Conservation (phyloP, 1,140 invertebrate species). For the Drosophila parabipectinata region DNA sequence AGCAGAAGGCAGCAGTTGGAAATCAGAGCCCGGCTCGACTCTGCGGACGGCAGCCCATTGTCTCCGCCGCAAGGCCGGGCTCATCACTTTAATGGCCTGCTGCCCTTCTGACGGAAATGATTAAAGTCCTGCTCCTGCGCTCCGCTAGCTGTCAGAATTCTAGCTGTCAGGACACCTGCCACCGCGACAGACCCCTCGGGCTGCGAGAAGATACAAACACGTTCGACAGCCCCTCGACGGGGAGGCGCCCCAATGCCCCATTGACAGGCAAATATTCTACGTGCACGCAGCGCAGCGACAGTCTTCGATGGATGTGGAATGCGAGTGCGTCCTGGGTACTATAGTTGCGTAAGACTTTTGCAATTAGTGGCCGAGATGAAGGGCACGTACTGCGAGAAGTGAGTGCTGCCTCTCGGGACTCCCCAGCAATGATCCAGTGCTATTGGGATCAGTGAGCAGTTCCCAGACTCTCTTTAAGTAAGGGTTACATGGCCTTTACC, state of each 20-base stretch:
- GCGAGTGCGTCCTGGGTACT: constrained; percentile 9
- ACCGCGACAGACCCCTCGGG: not conserved
- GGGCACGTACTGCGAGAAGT: constrained; percentile 37
- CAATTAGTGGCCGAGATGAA: constrained; percentile 55
- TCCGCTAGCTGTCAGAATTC: constrained; percentile 9
- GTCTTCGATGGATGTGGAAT: constrained; percentile 35
- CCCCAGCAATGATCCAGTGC: constrained; percentile 19
- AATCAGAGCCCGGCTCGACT: constrained; percentile 20
- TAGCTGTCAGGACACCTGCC: constrained; percentile 14
- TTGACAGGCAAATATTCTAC: constrained; percentile 80
- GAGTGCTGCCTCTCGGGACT: constrained; percentile 1
- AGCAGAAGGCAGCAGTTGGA: not conserved
- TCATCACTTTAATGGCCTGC: constrained; percentile 52
- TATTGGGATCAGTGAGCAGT: not conserved
- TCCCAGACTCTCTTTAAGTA: too few species aligned
- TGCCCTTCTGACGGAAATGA: constrained; percentile 45
- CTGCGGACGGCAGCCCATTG: constrained; percentile 31
- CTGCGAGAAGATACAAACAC: constrained; percentile 64
- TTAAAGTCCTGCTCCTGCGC: constrained; percentile 23
- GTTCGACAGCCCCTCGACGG: constrained; percentile 28
- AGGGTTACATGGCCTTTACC: too few species aligned
- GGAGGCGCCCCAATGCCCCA: constrained; percentile 37
- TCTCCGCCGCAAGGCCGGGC: constrained; percentile 29
- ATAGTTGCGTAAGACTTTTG: constrained; percentile 45
- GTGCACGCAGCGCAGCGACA: constrained; percentile 45